Percentiles rank a stretch among this genome's conserved stretches.
Conservation (phyloP, 1,140 invertebrate species). For the Diploscapter pachys region DNA sequence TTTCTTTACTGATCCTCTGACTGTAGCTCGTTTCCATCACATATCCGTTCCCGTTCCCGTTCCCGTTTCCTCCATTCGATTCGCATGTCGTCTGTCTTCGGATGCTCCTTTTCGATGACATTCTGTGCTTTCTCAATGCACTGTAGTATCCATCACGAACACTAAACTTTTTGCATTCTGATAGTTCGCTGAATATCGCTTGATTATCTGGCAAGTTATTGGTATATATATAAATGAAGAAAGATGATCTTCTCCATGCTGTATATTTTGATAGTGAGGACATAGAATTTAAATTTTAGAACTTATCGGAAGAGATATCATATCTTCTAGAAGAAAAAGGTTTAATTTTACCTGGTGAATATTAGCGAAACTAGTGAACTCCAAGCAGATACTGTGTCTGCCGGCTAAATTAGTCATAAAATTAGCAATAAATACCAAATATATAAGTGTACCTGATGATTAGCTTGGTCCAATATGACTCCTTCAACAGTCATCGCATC, state of each 20-base stretch:
- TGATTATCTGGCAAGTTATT: too few relatives aligned
- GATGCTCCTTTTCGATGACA: slow-evolving; percentile 42
- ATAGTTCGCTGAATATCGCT: too few relatives aligned
- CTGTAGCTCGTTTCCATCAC: too few relatives aligned
- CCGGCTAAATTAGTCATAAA: slow-evolving; percentile 39
- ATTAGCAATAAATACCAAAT: background rate
- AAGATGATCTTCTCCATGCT: too few relatives aligned
- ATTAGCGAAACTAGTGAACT: slow-evolving; percentile 52
- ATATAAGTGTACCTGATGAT: slow-evolving; percentile 41
- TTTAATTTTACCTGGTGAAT: slow-evolving; percentile 23
- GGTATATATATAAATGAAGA: too few relatives aligned
- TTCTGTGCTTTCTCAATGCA: slow-evolving; percentile 46
- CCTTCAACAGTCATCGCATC: slow-evolving; percentile 55
- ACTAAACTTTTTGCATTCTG: slow-evolving; percentile 8
- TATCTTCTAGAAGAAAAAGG: too few relatives aligned
- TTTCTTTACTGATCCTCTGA: too few relatives aligned
- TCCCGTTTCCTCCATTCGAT: slow-evolving; percentile 14
- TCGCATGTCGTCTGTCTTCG: slow-evolving; percentile 39
- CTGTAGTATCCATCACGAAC: slow-evolving; percentile 53
- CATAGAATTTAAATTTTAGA: too few relatives aligned
- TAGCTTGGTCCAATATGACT: slow-evolving; percentile 52
- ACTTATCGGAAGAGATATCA: too few relatives aligned
- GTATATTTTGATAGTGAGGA: too few relatives aligned
- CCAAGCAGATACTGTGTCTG: slow-evolving; percentile 54
- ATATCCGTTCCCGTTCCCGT: too few relatives aligned